Conservation (phyloP, 2,113 vertebrate genomes). For the Falcunculus frontatus region DNA sequence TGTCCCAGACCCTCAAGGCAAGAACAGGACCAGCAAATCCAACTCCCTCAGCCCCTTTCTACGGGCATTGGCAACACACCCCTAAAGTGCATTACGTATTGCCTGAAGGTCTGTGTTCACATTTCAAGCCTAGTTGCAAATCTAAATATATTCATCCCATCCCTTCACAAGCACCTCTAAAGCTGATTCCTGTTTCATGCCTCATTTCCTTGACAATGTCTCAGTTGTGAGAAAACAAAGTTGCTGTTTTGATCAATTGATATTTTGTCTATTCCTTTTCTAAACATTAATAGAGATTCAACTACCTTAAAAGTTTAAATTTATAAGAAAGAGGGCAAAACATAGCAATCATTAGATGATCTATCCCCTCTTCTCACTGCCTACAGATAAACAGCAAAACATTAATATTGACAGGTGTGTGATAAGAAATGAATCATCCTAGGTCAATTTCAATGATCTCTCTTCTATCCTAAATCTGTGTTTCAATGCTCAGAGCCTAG, state of each 20-base stretch:
- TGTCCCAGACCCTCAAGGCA: background rate
- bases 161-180: background rate
- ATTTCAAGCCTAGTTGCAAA: background rate
- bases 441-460: background rate
- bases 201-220: background rate
- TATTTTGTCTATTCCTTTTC: background rate
- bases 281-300: background rate
- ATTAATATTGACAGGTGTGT: background rate
- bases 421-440: background rate
- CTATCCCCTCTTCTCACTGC: background rate
- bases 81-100: accelerated
- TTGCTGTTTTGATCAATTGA: background rate
- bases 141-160: background rate
- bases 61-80: background rate
- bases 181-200: background rate
- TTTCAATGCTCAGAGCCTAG: background rate
- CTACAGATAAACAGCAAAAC: background rate
- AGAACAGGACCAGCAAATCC: background rate
- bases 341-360: background rate
- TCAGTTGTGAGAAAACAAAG: background rate
- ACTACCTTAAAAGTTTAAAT: background rate
- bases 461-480: background rate
- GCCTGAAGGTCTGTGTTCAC: background rate
- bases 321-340: background rate
- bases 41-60: background rate